These are phyloP conservation scores for Meriones psammophilus DNA, from an alignment of 2,797 vertebrate genomes.

Conservation along the genomic window DNA sequence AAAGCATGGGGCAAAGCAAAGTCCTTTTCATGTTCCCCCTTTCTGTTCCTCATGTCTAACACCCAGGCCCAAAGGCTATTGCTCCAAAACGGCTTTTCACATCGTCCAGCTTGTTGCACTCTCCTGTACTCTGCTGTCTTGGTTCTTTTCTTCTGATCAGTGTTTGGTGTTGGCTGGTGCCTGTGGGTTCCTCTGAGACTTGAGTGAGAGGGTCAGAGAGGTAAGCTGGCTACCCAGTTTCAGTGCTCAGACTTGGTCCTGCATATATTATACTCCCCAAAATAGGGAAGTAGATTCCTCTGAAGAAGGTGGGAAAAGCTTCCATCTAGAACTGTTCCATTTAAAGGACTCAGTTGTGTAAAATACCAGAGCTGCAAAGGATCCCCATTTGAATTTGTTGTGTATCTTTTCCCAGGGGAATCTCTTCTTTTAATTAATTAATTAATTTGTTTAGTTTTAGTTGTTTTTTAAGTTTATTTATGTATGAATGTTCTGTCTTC, in stretches of 20 bases:
- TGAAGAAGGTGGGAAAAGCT: background rate
- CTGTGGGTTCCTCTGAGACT: background rate
- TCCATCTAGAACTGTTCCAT: background rate
- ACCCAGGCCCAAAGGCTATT: background rate
- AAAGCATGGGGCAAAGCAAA: fast-evolving
- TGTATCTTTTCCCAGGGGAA: background rate
- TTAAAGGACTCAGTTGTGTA: background rate
- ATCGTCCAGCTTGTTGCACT: background rate
- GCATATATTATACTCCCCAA: background rate
- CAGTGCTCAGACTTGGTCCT: background rate
- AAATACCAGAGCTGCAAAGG: background rate
- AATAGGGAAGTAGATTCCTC: background rate
- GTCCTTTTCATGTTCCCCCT: background rate
- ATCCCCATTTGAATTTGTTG: background rate
- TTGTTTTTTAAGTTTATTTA: too few species aligned
- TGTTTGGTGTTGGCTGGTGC: background rate
- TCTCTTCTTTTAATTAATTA: too few species aligned
- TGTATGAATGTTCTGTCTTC: too few species aligned
- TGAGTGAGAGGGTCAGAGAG: too few species aligned
- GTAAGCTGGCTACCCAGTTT: background rate
- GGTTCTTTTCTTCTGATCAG: background rate
- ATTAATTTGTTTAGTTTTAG: too few species aligned
- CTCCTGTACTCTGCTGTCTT: background rate
- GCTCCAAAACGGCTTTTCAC: background rate
- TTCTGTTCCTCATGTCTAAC: background rate